phyloP scores from a whole-genome alignment of 2,797 vertebrate genomes.

The Enteromius trimaculatus region DNA sequence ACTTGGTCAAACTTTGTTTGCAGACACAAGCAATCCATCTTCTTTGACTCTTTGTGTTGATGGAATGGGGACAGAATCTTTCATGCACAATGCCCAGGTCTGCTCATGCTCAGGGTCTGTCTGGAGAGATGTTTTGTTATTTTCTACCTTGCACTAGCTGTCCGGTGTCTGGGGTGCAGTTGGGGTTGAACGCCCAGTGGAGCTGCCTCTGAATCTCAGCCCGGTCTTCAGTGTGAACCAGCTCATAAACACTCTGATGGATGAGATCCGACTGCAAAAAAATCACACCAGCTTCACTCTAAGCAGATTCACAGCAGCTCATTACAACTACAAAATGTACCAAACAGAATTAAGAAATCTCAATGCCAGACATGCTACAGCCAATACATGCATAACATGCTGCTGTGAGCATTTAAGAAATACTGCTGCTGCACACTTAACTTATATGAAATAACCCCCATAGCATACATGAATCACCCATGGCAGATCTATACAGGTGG shows the following conservation, averaged over 20 bases:
- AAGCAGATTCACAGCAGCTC: constrained; percentile 1
- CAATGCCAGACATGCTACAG: background rate
- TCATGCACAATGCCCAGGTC: background rate
- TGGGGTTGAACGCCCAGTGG: constrained; percentile 82
- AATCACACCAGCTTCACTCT: constrained; percentile 22
- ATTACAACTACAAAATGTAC: background rate
- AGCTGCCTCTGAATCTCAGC: constrained; percentile 84
- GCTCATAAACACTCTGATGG: constrained; percentile 86
- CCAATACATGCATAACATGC: background rate
- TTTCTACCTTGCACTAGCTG: constrained; percentile 73
- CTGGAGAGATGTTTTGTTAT: background rate
- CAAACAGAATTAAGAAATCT: constrained; percentile 9
- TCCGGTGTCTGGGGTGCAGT: constrained; percentile 68
- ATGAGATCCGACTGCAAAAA: constrained; percentile 82
- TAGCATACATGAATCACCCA: background rate
- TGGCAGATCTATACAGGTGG: background rate
- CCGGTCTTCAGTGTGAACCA: constrained; percentile 86
- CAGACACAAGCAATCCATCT: background rate
- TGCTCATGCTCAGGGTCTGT: background rate
- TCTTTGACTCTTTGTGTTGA: constrained; percentile 4
- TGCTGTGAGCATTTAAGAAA: background rate
- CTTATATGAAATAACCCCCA: background rate
- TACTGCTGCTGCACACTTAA: background rate
- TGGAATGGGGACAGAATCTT: background rate
- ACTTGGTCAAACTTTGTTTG: constrained; percentile 9